phyloP scores from a whole-genome alignment of 2,888 invertebrate species.

The Calameuta pallipes region DNA sequence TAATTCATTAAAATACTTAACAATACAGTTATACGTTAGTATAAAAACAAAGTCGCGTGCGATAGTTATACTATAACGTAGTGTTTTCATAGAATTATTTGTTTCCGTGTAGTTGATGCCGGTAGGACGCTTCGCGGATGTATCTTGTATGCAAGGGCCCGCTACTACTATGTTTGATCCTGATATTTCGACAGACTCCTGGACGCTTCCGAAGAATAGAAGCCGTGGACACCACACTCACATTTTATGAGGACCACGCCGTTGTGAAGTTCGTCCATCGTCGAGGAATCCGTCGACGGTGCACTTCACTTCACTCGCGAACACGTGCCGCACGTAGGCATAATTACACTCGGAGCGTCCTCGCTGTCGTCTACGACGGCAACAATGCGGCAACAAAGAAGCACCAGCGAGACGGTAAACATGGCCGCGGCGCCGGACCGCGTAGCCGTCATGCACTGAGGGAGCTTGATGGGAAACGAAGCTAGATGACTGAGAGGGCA shows the following conservation, averaged over 20 bases:
- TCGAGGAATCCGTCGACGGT: conserved; percentile 40
- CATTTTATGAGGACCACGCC: conserved; percentile 81
- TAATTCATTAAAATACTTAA: background rate
- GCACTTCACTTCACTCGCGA: background rate
- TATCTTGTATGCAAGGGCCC: background rate
- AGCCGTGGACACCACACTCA: conserved; percentile 66
- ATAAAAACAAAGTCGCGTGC: background rate
- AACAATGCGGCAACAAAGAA: conserved; percentile 34
- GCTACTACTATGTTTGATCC: background rate
- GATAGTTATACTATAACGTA: background rate
- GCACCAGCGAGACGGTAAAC: conserved; percentile 38
- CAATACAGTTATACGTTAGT: background rate
- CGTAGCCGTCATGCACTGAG: conserved; percentile 51
- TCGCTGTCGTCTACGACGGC: conserved; percentile 25
- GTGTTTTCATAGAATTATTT: background rate
- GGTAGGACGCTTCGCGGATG: background rate
- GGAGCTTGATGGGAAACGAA: conserved; percentile 34
- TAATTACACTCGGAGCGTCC: conserved; percentile 30
- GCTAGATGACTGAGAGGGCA: background rate
- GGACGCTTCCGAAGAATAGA: background rate
- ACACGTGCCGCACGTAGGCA: conserved; percentile 30
- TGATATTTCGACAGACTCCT: background rate
- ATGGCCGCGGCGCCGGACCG: conserved; percentile 43
- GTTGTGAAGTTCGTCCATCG: conserved; percentile 78
- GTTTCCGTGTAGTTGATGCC: background rate